phyloP scores from a whole-genome alignment of 2,113 vertebrate genomes.

The Rhinolophus ferrumequinum region DNA sequence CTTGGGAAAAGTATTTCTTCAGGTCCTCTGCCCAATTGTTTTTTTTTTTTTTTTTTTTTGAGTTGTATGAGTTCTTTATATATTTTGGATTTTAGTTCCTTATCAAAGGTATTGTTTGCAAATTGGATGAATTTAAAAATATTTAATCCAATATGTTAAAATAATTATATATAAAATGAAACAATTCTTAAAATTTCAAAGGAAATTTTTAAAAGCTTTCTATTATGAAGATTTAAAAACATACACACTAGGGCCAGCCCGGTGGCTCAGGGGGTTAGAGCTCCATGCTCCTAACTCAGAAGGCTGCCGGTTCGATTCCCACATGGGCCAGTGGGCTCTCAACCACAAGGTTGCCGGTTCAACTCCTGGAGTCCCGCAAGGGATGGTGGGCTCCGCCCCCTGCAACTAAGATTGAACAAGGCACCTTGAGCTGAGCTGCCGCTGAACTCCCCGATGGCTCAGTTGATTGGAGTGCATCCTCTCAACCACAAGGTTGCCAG shows the following conservation, averaged over 20 bases:
- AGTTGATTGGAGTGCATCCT: no score
- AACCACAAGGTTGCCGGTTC: no score
- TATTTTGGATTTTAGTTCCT: background rate
- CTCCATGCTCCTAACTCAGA: no score
- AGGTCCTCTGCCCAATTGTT: background rate
- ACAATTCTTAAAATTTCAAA: background rate
- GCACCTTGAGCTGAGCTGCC: no score
- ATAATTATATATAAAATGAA: constrained; percentile 43
- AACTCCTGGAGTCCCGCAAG: no score
- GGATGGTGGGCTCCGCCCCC: no score
- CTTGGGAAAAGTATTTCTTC: background rate
- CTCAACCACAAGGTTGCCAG: no score
- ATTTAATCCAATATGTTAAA: constrained; percentile 12
- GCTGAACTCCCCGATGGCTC: no score
- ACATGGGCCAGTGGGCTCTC: no score
- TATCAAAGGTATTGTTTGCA: background rate
- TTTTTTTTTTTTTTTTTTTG: background rate
- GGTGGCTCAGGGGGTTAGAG: no score
- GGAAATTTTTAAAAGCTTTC: constrained; percentile 43
- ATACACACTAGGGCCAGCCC: background rate
- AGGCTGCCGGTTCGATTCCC: no score
- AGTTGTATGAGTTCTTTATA: background rate
- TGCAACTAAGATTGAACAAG: no score
- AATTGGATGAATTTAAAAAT: background rate
- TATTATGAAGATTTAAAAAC: constrained; percentile 44